phyloP scores from a whole-genome alignment of 2,888 invertebrate species.

The Julus scanicus region DNA sequence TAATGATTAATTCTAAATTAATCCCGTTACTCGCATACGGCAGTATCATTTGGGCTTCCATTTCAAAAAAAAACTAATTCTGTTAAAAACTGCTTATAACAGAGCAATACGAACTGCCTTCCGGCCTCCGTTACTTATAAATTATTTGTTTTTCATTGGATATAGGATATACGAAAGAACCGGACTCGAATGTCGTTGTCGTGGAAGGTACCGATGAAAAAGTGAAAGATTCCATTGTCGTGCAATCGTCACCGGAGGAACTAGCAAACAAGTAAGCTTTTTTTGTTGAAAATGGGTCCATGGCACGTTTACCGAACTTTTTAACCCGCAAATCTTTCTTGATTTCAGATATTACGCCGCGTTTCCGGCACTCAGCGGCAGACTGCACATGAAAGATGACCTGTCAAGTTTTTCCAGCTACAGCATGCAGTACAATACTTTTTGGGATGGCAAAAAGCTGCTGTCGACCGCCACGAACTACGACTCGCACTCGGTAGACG shows the following conservation, averaged over 20 bases:
- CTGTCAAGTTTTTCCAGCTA: conserved; percentile 56
- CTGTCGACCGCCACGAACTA: neutral
- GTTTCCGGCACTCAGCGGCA: conserved; percentile 66
- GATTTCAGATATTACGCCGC: conserved; percentile 67
- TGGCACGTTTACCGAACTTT: neutral
- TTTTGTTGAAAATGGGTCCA: neutral
- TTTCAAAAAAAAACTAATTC: no score
- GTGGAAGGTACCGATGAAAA: neutral
- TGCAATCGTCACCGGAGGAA: conserved; percentile 62
- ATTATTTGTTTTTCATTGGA: neutral
- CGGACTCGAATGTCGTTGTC: neutral
- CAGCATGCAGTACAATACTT: neutral
- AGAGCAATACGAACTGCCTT: no score
- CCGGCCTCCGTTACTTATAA: no score
- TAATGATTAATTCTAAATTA: no score
- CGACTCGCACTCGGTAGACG: neutral
- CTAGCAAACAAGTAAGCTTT: conserved; percentile 65
- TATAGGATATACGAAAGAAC: neutral
- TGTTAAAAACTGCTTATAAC: no score
- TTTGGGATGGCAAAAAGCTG: conserved; percentile 54
- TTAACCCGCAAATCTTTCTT: neutral
- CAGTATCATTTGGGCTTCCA: no score
- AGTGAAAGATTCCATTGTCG: neutral
- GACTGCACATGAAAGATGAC: conserved; percentile 58
- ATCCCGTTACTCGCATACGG: no score